Evolutionary conservation across 2,888 invertebrate species (phyloP).

Genomic region (Microctonus brassicae): DNA sequence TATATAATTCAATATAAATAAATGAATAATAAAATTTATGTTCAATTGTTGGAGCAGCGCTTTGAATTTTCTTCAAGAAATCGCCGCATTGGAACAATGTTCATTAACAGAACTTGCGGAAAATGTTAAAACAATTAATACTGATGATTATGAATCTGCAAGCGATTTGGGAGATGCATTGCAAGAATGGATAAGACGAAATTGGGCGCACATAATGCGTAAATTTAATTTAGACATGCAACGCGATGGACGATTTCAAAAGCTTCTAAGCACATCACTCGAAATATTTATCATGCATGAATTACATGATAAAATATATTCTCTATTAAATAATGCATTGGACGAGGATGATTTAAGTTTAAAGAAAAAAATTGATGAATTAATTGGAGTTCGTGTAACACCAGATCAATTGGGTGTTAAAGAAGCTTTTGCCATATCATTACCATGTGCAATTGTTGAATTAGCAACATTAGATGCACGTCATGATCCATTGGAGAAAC

Average conservation of each 20-base stretch:
- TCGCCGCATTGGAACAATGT: slow-evolving; percentile 35
- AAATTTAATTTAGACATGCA: slow-evolving; percentile 51
- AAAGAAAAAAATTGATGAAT: slow-evolving; percentile 62
- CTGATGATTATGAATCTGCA: slow-evolving; percentile 42
- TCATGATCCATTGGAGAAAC: slow-evolving; percentile 68
- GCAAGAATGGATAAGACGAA: slow-evolving; percentile 51
- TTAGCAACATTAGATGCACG: slow-evolving; percentile 68
- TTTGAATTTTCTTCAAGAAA: slow-evolving; percentile 45
- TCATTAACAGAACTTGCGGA: slow-evolving; percentile 37
- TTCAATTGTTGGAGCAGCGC: slow-evolving; percentile 41
- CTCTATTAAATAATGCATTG: slow-evolving; percentile 57
- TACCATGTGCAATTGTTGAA: slow-evolving; percentile 71
- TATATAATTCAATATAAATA: too few relatives aligned
- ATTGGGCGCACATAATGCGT: slow-evolving; percentile 55
- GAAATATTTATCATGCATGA: slow-evolving; percentile 58
- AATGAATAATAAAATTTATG: too few relatives aligned
- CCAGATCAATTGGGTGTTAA: slow-evolving; percentile 68
- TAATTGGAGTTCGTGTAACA: slow-evolving; percentile 62
- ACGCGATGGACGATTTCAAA: slow-evolving; percentile 56
- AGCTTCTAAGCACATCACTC: slow-evolving; percentile 51
- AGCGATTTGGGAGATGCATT: slow-evolving; percentile 47
- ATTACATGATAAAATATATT: slow-evolving; percentile 64
- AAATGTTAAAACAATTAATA: slow-evolving; percentile 43
- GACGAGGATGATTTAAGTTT: slow-evolving; percentile 61
- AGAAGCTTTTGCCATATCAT: slow-evolving; percentile 65